Conservation (phyloP, 2,888 invertebrate genomes). For the Synergus umbraculus region DNA sequence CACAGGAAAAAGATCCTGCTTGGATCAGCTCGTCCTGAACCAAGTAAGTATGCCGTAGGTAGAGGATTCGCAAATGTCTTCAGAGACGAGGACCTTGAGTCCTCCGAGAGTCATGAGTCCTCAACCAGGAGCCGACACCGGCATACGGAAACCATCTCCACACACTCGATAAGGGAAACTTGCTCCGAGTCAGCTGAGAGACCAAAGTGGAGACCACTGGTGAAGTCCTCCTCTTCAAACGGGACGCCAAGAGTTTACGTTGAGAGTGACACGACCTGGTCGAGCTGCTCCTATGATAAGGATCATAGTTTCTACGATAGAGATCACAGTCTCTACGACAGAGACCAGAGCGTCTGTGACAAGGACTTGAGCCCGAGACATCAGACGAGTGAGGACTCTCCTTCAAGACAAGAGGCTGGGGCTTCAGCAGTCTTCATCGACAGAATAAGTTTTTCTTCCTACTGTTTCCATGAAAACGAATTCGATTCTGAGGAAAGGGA, state of each 20-base stretch:
- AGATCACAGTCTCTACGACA: conserved; percentile 1
- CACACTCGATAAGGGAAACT: conserved; percentile 39
- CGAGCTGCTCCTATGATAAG: conserved; percentile 57
- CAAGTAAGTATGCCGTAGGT: conserved; percentile 37
- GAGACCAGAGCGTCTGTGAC: not conserved
- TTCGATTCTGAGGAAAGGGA: conserved; percentile 68
- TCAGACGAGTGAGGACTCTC: conserved; percentile 42
- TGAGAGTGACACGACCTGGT: conserved; percentile 59
- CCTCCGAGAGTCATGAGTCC: conserved; percentile 53
- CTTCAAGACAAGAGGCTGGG: conserved; percentile 46
- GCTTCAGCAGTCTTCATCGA: conserved; percentile 39
- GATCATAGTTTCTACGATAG: conserved; percentile 54
- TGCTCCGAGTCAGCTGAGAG: conserved; percentile 49
- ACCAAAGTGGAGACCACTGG: conserved; percentile 46
- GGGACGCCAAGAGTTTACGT: conserved; percentile 49
- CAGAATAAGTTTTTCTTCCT: conserved; percentile 63
- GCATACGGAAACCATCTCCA: conserved; percentile 10
- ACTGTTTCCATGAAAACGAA: conserved; percentile 68
- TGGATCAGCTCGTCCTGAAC: conserved; percentile 40
- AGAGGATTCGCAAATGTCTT: conserved; percentile 48
- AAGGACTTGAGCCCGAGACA: conserved; percentile 35
- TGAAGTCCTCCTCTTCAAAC: conserved; percentile 55
- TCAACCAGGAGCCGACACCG: conserved; percentile 7
- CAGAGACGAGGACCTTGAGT: conserved; percentile 48
- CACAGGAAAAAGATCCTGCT: conserved; percentile 68